phyloP scores from a whole-genome alignment of 2,113 vertebrate species.

The Tetrao urogallus region DNA sequence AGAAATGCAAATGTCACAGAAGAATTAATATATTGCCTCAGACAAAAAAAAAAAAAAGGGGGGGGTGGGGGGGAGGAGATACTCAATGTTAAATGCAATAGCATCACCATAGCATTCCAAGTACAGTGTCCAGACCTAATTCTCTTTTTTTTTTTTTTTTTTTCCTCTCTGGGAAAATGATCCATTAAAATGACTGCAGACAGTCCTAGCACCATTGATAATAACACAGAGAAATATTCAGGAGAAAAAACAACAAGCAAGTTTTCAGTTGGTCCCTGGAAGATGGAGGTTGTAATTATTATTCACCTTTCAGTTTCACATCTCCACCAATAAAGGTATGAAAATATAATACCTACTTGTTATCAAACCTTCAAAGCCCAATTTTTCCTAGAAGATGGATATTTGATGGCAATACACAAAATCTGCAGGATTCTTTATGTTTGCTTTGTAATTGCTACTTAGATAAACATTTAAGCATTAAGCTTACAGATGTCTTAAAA shows the following conservation, averaged over 20 bases:
- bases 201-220: neutral
- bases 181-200: neutral
- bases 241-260: neutral
- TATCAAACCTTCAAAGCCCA: neutral
- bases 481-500: neutral
- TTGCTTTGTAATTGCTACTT: neutral
- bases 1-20: neutral
- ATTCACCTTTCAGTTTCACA: neutral
- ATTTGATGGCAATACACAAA: neutral
- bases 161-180: neutral
- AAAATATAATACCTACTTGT: neutral
- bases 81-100: neutral
- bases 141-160: no score
- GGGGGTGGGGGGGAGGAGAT: no score
- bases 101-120: neutral
- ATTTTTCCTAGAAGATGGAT: neutral
- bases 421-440: neutral
- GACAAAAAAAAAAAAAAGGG: neutral
- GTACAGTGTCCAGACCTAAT: neutral
- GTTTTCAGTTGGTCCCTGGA: neutral
- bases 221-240: neutral
- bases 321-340: neutral
- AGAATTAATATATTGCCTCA: neutral
- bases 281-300: neutral
- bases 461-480: neutral